These are phyloP conservation scores for Heteromormyrus szaboi DNA, from an alignment of 2,797 vertebrate genomes.

Conservation along the genomic window DNA sequence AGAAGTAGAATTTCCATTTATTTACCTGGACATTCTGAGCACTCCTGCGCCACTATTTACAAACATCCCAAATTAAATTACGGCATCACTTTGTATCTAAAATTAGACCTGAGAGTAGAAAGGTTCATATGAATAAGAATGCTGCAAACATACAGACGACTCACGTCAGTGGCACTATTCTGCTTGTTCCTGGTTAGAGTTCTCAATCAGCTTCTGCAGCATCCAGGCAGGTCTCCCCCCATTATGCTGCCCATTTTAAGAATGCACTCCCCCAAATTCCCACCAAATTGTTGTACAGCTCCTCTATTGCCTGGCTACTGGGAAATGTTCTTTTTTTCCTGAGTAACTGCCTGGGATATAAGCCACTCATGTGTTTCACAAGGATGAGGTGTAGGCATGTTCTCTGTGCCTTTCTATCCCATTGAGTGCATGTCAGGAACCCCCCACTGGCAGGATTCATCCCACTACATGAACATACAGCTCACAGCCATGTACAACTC, in stretches of 20 bases:
- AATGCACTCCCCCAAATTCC: conserved; percentile 48
- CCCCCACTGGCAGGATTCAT: background rate
- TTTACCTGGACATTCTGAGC: background rate
- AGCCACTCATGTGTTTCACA: conserved; percentile 29
- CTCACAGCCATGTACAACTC: background rate
- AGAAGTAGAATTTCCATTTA: background rate
- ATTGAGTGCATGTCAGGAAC: background rate
- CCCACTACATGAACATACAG: background rate
- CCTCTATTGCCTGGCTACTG: conserved; percentile 42
- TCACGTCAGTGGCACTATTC: background rate
- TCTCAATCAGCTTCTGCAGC: conserved; percentile 10
- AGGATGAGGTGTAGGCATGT: conserved; percentile 23
- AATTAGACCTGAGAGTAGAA: background rate
- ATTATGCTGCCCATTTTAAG: conserved; percentile 37
- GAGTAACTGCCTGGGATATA: conserved; percentile 19
- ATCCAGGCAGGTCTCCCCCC: conserved; percentile 9
- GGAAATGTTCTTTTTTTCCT: conserved; percentile 35
- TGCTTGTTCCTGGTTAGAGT: conserved; percentile 41
- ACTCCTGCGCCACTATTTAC: background rate
- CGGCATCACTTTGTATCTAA: background rate
- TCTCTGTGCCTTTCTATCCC: conserved; percentile 21
- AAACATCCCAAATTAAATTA: background rate
- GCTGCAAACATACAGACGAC: conserved; percentile 21
- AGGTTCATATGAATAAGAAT: background rate
- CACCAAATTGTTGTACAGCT: conserved; percentile 41